Evolutionary conservation across 2,113 vertebrate genomes (phyloP).

Genomic region (Cygnus buccinator): DNA sequence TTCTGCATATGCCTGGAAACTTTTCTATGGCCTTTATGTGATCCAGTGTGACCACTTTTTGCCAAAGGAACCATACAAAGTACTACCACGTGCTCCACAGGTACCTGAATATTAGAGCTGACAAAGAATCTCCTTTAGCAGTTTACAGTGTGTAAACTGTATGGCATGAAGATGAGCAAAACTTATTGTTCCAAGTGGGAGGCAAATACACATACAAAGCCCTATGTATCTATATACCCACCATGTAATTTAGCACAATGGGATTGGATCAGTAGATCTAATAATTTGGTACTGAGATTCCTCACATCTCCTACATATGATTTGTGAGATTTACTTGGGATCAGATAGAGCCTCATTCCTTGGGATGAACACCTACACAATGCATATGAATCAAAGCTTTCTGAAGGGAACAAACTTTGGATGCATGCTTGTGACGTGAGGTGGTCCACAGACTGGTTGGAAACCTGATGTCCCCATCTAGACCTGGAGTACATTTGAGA

Average conservation of each 20-base stretch:
- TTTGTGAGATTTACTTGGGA: background rate
- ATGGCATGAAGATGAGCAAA: background rate
- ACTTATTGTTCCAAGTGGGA: background rate
- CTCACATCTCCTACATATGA: background rate
- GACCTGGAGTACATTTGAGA: background rate
- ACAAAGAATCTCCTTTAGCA: background rate
- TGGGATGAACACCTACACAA: background rate
- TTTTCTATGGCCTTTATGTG: background rate
- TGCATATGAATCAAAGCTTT: background rate
- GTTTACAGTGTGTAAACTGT: background rate
- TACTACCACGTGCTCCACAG: background rate
- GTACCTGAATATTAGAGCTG: background rate
- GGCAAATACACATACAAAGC: background rate
- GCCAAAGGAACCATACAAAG: background rate
- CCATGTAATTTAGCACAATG: background rate
- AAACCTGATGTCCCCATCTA: background rate
- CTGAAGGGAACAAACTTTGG: background rate
- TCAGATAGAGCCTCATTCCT: background rate
- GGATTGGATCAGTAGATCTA: background rate
- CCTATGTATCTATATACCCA: background rate
- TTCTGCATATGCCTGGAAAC: background rate
- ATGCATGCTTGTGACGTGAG: background rate
- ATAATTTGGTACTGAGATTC: background rate
- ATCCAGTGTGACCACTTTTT: background rate
- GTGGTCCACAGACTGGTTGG: background rate